Percentiles rank a stretch among this genome's conserved stretches.
phyloP scores from a whole-genome alignment of 2,797 vertebrate genomes.

The Clarias platycephalus region DNA sequence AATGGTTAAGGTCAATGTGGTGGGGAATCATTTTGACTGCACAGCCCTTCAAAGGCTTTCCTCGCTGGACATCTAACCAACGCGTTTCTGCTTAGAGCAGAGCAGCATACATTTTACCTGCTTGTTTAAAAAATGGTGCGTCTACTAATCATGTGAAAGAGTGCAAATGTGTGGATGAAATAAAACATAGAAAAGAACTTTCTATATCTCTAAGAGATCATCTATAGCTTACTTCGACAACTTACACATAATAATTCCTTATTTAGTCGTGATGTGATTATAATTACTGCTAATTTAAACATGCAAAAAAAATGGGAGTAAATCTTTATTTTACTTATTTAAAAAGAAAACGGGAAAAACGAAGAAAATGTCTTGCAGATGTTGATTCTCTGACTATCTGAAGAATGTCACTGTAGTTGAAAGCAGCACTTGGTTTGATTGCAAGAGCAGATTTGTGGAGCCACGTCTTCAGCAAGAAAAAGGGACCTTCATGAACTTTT shows the following conservation, averaged over 20 bases:
- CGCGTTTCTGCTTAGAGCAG: slow-evolving; percentile 15
- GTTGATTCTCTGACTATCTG: slow-evolving; percentile 32
- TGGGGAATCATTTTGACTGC: slow-evolving; percentile 54
- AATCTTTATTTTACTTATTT: not conserved
- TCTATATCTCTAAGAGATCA: not conserved
- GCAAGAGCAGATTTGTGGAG: not conserved
- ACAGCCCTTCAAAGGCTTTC: slow-evolving; percentile 35
- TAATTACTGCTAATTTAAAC: not conserved
- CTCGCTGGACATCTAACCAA: slow-evolving; percentile 9
- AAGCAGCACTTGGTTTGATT: slow-evolving; percentile 23
- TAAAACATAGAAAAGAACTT: not conserved
- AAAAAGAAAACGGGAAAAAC: not conserved
- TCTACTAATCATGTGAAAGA: not conserved
- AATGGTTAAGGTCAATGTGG: slow-evolving; percentile 49
- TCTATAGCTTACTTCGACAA: not conserved
- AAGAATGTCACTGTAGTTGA: slow-evolving; percentile 69
- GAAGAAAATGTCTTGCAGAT: slow-evolving; percentile 5
- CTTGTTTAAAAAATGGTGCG: slow-evolving; percentile 18
- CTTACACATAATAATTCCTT: slow-evolving; percentile 10
- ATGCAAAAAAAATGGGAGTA: not conserved
- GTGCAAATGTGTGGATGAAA: not conserved
- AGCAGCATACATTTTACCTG: not conserved
- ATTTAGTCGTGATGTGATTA: not conserved
- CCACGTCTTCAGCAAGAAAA: slow-evolving; percentile 30
- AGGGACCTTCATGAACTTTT: slow-evolving; percentile 1